A percentile compares a stretch with the other conserved stretches of the same genome.
These are phyloP conservation scores for Sitta carolinensis DNA, from an alignment of 2,797 vertebrate species.

Conservation along the genomic window DNA sequence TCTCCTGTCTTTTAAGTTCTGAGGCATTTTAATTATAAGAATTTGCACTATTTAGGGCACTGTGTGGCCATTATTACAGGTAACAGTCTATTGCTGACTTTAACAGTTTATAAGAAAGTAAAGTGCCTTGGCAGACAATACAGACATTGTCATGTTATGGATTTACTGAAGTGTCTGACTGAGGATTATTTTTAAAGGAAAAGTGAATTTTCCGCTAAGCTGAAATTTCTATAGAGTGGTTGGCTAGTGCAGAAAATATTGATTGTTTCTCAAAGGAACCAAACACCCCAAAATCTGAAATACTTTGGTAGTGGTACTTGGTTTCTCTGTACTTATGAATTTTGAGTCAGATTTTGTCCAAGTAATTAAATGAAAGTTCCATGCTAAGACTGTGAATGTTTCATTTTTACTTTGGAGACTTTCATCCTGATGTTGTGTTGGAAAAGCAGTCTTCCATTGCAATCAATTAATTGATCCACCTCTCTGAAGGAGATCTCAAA, in stretches of 20 bases:
- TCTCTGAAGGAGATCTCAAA: background rate
- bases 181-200: background rate
- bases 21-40: background rate
- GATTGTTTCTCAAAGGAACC: background rate
- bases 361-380: background rate
- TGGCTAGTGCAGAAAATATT: background rate
- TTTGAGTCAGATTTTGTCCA: background rate
- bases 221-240: background rate
- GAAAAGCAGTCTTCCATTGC: background rate
- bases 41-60: background rate
- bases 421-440: background rate
- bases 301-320: background rate
- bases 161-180: background rate
- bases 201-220: background rate
- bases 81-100: background rate
- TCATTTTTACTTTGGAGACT: background rate
- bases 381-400: background rate
- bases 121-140: background rate
- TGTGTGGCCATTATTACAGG: background rate
- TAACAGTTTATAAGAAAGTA: background rate
- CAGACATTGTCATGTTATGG: background rate
- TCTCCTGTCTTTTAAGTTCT: background rate
- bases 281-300: background rate
- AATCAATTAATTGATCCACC: background rate
- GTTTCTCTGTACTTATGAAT: background rate